A percentile compares a stretch with the other conserved stretches of the same genome.
These are phyloP conservation scores for Saccostrea echinata DNA, from an alignment of 1,140 invertebrate species.

Conservation along the genomic window DNA sequence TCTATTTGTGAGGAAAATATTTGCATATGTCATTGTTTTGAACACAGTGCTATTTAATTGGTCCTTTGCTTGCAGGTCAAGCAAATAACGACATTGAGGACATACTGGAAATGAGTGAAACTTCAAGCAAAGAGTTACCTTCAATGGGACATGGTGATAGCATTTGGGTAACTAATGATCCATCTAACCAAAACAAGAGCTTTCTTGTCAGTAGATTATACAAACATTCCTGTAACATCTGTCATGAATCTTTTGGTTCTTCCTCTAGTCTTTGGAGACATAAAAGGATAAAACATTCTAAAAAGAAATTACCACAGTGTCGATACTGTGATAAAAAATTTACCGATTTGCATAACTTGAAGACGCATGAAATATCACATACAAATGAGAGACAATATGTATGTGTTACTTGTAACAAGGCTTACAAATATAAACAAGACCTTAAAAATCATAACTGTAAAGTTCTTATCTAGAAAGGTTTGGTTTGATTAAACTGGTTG, in stretches of 20 bases:
- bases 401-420: conserved; percentile 46
- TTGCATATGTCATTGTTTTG: too few species aligned
- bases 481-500: neutral
- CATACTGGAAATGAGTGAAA: neutral
- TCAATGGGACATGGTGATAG: neutral
- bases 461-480: neutral
- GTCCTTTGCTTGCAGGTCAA: conserved; percentile 36
- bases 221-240: neutral
- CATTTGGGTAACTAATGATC: neutral
- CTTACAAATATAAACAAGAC: conserved; percentile 54
- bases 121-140: neutral
- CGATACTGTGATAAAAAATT: conserved; percentile 23
- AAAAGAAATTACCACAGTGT: conserved; percentile 30
- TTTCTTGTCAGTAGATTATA: neutral
- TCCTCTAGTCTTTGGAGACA: conserved; percentile 28
- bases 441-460: conserved; percentile 47
- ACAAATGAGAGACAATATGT: conserved; percentile 37
- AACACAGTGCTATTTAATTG: neutral
- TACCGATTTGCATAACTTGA: conserved; percentile 15
- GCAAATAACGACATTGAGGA: conserved; percentile 8
- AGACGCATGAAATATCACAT: conserved; percentile 48
- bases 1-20: too few species aligned
- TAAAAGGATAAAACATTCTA: conserved; percentile 22
- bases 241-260: conserved; percentile 24
- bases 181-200: neutral